phyloP scores from a whole-genome alignment of 2,888 invertebrate species.

The Pandemis heparana region DNA sequence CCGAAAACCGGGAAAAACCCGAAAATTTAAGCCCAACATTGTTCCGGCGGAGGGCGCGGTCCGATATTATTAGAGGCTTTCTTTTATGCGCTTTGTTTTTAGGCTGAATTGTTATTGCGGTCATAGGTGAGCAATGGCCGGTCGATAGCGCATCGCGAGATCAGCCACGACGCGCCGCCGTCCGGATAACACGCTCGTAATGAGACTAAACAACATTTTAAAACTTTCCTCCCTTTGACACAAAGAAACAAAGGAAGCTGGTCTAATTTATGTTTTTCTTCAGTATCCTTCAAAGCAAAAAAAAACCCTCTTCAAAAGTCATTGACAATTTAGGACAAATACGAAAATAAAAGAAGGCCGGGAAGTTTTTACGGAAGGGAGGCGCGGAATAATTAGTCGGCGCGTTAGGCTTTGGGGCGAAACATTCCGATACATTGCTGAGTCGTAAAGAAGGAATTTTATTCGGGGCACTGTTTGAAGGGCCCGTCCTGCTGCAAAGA shows the following conservation, averaged over 20 bases:
- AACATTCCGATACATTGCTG: slow-evolving; percentile 60
- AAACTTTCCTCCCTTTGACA: slow-evolving; percentile 69
- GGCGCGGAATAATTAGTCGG: slow-evolving; percentile 70
- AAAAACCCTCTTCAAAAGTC: slow-evolving; percentile 67
- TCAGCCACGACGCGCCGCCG: slow-evolving; percentile 6
- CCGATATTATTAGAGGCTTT: slow-evolving; percentile 80
- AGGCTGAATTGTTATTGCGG: slow-evolving; percentile 68
- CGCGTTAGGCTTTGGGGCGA: slow-evolving; percentile 46
- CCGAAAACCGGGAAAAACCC: slow-evolving; percentile 70
- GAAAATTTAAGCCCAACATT: slow-evolving; percentile 74
- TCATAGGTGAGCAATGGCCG: slow-evolving; percentile 12
- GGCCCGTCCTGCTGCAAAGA: slow-evolving; percentile 61
- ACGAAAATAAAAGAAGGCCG: slow-evolving; percentile 60
- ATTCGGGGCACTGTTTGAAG: slow-evolving; percentile 44
- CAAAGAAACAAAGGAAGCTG: slow-evolving; percentile 70
- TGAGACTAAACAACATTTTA: slow-evolving; percentile 71
- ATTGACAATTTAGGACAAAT: slow-evolving; percentile 75
- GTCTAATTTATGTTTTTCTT: slow-evolving; percentile 71
- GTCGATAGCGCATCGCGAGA: slow-evolving; percentile 11
- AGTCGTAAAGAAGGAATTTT: slow-evolving; percentile 67
- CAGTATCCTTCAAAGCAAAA: slow-evolving; percentile 46
- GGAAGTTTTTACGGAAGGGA: slow-evolving; percentile 54
- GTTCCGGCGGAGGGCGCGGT: slow-evolving; percentile 70
- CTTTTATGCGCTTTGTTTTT: slow-evolving; percentile 79
- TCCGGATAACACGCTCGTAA: slow-evolving; percentile 53